phyloP scores from a whole-genome alignment of 2,113 vertebrate genomes.

The Marmota monax region DNA sequence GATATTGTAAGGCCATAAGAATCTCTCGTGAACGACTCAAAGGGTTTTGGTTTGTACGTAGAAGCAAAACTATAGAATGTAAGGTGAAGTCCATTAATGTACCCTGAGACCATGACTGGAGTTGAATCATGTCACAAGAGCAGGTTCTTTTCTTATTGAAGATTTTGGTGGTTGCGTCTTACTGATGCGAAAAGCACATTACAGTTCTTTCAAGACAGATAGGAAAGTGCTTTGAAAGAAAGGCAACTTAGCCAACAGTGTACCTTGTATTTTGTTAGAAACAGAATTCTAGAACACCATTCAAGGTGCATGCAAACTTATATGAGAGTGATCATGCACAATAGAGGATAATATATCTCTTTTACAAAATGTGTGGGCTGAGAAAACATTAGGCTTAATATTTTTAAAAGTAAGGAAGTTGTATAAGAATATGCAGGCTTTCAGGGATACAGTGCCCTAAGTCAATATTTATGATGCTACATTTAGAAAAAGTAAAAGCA shows the following conservation, averaged over 20 bases:
- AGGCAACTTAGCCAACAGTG: not conserved
- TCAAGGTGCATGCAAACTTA: conserved; percentile 36
- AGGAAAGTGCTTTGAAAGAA: not conserved
- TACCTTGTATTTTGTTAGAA: conserved; percentile 6
- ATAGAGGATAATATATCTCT: not conserved
- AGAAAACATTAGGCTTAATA: conserved; percentile 63
- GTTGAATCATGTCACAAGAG: not conserved
- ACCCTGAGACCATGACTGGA: not conserved
- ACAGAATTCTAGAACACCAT: conserved; percentile 1
- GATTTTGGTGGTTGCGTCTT: not conserved
- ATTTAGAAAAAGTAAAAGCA: conserved; percentile 72
- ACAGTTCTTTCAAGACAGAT: not conserved
- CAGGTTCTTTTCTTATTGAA: not conserved
- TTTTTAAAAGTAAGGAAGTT: conserved; percentile 76
- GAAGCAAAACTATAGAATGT: not conserved
- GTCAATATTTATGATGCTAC: conserved; percentile 82
- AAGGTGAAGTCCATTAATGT: not conserved
- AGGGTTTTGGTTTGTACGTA: not conserved
- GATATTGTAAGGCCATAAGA: not conserved
- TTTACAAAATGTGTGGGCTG: conserved; percentile 57
- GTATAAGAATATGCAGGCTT: conserved; percentile 69
- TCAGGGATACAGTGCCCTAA: conserved; percentile 61
- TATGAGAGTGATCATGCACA: not conserved
- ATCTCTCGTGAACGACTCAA: not conserved
- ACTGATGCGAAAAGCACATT: not conserved